These are phyloP conservation scores for Crambe crambe DNA, from an alignment of 37 sponge, comb jelly and placozoan species.

Conservation along the genomic window DNA sequence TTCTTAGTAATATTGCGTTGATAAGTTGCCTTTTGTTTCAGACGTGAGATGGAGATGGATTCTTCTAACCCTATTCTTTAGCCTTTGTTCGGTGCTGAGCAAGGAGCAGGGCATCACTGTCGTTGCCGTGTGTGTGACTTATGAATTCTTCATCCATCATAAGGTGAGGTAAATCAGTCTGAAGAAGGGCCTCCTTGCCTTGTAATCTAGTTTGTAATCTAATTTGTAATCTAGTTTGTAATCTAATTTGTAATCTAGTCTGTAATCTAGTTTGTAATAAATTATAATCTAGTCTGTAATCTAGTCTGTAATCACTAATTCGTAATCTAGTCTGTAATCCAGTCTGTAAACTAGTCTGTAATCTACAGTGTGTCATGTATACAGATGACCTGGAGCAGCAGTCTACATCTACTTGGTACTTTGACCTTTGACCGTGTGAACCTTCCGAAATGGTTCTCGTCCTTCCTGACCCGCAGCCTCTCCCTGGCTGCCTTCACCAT, in stretches of 20 bases:
- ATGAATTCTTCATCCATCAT: slow-evolving; percentile 59
- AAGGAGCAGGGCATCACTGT: slow-evolving; percentile 93
- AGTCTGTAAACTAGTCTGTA: too few species aligned
- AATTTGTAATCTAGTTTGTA: too few species aligned
- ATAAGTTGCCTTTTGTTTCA: background rate
- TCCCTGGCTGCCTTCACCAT: slow-evolving; percentile 23
- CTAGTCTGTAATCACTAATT: too few species aligned
- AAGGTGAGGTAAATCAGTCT: slow-evolving; percentile 19
- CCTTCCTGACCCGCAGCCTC: slow-evolving; percentile 2
- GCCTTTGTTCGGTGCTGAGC: slow-evolving; percentile 67
- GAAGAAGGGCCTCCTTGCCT: too few species aligned
- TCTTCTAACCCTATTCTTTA: slow-evolving; percentile 22
- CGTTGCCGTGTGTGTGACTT: slow-evolving; percentile 64
- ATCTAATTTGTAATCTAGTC: too few species aligned
- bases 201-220: too few species aligned
- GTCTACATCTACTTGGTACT: background rate
- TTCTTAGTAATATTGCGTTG: too few species aligned
- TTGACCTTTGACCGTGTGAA: background rate
- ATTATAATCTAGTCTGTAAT: too few species aligned
- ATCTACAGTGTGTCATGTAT: too few species aligned
- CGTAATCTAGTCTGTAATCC: too few species aligned
- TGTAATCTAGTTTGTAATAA: too few species aligned
- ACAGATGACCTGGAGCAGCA: slow-evolving; percentile 1
- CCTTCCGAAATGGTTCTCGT: slow-evolving; percentile 24
- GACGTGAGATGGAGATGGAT: slow-evolving; percentile 20